Evolutionary conservation across 2,113 vertebrate genomes (phyloP).

Genomic region (Geococcyx californianus): DNA sequence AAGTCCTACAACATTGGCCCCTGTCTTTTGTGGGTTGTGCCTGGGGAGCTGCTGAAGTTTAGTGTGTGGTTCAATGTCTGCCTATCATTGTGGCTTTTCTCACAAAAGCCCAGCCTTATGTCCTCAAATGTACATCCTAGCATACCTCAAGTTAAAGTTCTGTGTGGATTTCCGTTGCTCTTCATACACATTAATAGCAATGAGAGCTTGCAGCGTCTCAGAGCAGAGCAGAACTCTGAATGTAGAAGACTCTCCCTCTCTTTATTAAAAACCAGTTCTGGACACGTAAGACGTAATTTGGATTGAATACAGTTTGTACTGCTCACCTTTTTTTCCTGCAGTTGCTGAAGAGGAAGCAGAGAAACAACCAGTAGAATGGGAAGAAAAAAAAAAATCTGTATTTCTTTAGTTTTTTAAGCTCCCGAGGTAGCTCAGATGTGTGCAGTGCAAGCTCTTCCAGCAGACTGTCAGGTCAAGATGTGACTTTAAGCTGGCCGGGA

Average conservation of each 20-base stretch:
- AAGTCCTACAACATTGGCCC: accelerated
- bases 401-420: background rate
- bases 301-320: background rate
- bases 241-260: background rate
- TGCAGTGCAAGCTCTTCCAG: background rate
- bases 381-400: background rate
- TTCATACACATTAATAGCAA: background rate
- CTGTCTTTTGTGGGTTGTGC: background rate
- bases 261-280: background rate
- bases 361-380: background rate
- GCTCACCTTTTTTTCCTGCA: background rate
- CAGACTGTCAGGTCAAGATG: background rate
- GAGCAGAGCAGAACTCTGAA: background rate
- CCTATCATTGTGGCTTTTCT: background rate
- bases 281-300: background rate
- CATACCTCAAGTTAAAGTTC: background rate
- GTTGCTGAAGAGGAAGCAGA: background rate
- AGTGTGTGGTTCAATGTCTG: background rate
- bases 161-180: background rate
- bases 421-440: accelerated
- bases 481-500: background rate
- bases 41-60: background rate
- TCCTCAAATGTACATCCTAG: background rate
- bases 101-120: background rate
- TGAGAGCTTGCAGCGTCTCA: background rate